phyloP scores from a whole-genome alignment of 2,888 invertebrate genomes.

The Maniola hyperantus region DNA sequence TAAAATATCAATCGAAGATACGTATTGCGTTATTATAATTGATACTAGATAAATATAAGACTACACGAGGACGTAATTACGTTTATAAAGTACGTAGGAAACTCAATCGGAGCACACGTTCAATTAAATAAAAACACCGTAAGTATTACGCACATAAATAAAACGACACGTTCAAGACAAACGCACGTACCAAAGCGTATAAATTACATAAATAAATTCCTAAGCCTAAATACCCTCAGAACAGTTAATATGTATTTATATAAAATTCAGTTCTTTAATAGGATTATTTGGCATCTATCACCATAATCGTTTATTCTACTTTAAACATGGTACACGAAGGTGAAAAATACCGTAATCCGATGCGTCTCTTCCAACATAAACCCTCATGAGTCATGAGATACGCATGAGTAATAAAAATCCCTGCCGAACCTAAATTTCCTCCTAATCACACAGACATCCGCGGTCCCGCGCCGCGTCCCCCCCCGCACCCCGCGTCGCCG shows the following conservation, averaged over 20 bases:
- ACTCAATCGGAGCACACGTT: conserved; percentile 42
- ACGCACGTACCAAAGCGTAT: conserved; percentile 34
- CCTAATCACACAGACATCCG: conserved; percentile 65
- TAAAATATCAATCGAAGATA: conserved; percentile 63
- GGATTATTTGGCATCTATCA: conserved; percentile 82
- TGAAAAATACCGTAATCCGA: conserved; percentile 73
- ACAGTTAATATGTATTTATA: conserved; percentile 80
- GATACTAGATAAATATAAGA: background rate
- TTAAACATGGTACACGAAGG: conserved; percentile 78
- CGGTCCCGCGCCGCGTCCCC: conserved; percentile 42
- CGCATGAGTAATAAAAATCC: conserved; percentile 61
- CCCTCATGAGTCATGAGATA: conserved; percentile 51
- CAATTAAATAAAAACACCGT: conserved; percentile 18
- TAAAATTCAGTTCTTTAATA: conserved; percentile 83
- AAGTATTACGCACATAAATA: conserved; percentile 18
- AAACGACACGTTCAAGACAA: conserved; percentile 11
- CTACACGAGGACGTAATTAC: conserved; percentile 47
- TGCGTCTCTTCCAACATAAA: conserved; percentile 70
- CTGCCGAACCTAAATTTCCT: conserved; percentile 79
- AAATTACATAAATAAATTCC: conserved; percentile 72
- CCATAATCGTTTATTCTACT: conserved; percentile 75
- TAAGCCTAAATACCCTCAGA: conserved; percentile 81
- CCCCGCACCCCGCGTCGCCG: conserved; percentile 35
- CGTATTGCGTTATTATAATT: conserved; percentile 41
- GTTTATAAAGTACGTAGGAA: conserved; percentile 42